Conservation (phyloP, 1,140 invertebrate genomes). For the Rhopalosiphum maidis region DNA sequence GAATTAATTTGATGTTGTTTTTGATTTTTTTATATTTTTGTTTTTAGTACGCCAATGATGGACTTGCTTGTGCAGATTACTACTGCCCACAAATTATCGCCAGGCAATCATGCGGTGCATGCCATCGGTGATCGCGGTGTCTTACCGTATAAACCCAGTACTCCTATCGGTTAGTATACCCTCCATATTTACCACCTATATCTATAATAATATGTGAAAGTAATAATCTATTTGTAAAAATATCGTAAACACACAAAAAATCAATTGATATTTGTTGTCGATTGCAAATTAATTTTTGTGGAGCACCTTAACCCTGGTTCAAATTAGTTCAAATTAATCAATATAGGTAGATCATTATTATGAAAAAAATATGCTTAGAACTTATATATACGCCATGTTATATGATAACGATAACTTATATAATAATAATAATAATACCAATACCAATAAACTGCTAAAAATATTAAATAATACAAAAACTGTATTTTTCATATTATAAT, state of each 20-base stretch:
- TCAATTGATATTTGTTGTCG: background rate
- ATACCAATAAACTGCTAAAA: background rate
- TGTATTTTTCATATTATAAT: background rate
- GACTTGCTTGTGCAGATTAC: slow-evolving; percentile 80
- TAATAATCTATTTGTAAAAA: background rate
- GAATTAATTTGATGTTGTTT: slow-evolving; percentile 30
- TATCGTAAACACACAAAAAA: background rate
- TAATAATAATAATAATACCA: background rate
- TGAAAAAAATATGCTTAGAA: background rate
- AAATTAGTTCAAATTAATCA: background rate
- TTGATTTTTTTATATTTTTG: slow-evolving; percentile 39
- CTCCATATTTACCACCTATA: background rate
- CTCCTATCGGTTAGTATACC: slow-evolving; percentile 71
- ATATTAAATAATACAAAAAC: background rate
- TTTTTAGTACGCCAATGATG: slow-evolving; percentile 81
- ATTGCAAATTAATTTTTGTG: background rate
- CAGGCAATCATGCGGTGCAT: slow-evolving; percentile 76
- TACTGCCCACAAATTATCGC: slow-evolving; percentile 75
- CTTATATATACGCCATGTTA: background rate
- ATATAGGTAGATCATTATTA: background rate
- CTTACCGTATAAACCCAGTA: slow-evolving; percentile 78
- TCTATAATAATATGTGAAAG: background rate
- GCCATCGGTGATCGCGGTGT: slow-evolving; percentile 70
- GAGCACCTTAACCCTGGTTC: background rate
- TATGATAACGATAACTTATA: background rate